Evolutionary conservation across 1,140 invertebrate genomes (phyloP), one percentile per base, ranked within the genome.

Genomic region (Sipha flava): DNA sequence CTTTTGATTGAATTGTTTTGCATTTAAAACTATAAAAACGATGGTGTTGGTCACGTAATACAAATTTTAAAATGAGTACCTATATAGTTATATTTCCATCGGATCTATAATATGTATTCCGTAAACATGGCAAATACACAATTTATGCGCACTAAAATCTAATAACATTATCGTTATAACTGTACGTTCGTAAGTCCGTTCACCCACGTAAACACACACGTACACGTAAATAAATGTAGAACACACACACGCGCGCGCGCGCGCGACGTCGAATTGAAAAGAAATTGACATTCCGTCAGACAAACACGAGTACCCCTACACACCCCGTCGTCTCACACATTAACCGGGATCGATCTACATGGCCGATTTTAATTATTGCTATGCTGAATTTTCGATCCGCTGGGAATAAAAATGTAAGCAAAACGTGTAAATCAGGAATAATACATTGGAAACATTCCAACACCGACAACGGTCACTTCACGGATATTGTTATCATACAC

Each of bases 1-100:
- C 9, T 59, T 59, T 59, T 14, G 14, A 45, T 16, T 14, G 29
- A 47, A 29, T 47, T 26, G 45, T 49, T 72, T 72, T 29, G 68
- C 68, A 49, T 45, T 16, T 72, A 72, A 45, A 47, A n/a, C 49
- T 18, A 49, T 47, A 52, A 47, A 72, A 72, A 45, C 29, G 26
- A 72, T 49, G 49, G 68, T 21, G 49, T 72, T 72, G 31, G 68
- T 72, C 68, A 49, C 68, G 68, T 72, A 45, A 49, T 52, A 47
- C 9, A 45, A 21, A 75, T 66, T 66, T 66, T 7, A 23, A 66
- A 66, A 26, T 23, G 21, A n/a, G n/a, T n/a, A n/a, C n/a, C n/a
- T 43, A n/a, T 66, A 66, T 3, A 43, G 29, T 59, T 43, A 10
- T 43, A 66, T 43, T 66, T 47, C 43, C 43, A 43, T 43, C 64